Percentiles rank a stretch among this genome's conserved stretches.
These are phyloP conservation scores for Hetaerina americana DNA, from an alignment of 1,140 invertebrate genomes.

Conservation along the genomic window DNA sequence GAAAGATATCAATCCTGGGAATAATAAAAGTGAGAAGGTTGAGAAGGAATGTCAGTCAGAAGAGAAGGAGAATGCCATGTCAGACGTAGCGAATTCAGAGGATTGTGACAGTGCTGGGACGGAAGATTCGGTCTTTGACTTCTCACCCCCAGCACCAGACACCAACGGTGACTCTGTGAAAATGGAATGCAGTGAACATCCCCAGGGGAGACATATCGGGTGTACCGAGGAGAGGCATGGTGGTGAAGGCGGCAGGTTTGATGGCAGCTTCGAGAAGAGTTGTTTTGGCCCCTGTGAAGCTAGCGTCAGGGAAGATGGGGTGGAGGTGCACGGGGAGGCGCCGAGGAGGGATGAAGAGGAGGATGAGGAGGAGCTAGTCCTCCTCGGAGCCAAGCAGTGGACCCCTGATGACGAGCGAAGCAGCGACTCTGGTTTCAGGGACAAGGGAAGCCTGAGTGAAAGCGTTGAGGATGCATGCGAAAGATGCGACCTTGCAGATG, in stretches of 20 bases:
- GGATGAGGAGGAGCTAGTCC: not conserved
- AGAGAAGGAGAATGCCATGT: not conserved
- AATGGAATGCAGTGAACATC: no score
- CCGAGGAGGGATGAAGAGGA: not conserved
- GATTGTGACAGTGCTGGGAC: constrained; percentile 7
- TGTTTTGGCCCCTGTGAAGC: no score
- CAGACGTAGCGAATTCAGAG: not conserved
- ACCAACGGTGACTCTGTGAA: no score
- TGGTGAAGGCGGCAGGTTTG: no score
- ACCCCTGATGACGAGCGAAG: constrained; percentile 40
- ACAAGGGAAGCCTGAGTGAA: constrained; percentile 30
- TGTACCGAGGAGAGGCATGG: no score
- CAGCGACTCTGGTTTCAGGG: constrained; percentile 38
- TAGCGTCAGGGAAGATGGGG: no score
- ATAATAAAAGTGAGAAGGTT: no score
- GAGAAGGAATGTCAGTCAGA: no score
- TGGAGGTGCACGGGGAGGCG: not conserved
- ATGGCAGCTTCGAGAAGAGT: no score
- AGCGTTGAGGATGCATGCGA: constrained; percentile 29
- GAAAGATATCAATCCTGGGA: no score
- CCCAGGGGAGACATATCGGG: no score
- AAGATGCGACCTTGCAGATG: constrained; percentile 25
- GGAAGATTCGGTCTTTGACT: constrained; percentile 9
- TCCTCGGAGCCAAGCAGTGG: constrained; percentile 25
- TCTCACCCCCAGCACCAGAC: no score